Conservation (phyloP, 2,797 vertebrate genomes). For the Miichthys miiuy region DNA sequence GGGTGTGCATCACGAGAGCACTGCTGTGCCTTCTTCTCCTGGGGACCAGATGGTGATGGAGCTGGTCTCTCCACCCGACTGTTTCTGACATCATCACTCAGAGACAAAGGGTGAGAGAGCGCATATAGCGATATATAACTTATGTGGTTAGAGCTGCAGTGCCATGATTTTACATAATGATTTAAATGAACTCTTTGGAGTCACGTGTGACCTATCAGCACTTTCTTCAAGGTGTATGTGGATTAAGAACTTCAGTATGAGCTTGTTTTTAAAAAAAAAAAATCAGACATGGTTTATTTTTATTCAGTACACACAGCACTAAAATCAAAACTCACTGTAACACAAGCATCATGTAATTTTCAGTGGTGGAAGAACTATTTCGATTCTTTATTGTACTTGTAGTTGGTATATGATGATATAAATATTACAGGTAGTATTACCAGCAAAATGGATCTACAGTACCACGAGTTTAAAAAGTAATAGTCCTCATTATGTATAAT, state of each 20-base stretch:
- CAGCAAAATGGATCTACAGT: too few relatives aligned
- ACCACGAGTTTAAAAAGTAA: not conserved
- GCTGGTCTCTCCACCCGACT: slow-evolving; percentile 56
- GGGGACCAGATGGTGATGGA: slow-evolving; percentile 77
- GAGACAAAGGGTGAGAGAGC: slow-evolving; percentile 24
- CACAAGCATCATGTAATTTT: too few relatives aligned
- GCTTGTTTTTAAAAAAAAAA: too few relatives aligned
- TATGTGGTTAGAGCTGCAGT: not conserved
- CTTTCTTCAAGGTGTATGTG: not conserved
- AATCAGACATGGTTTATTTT: too few relatives aligned
- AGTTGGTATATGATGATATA: too few relatives aligned
- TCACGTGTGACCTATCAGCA: not conserved
- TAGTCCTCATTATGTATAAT: not conserved
- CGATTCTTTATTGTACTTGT: too few relatives aligned
- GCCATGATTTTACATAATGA: not conserved
- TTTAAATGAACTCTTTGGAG: not conserved
- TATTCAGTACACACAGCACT: too few relatives aligned
- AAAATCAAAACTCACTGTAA: too few relatives aligned
- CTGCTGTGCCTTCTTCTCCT: slow-evolving; percentile 68
- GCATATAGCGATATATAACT: not conserved
- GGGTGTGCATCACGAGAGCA: slow-evolving; percentile 65
- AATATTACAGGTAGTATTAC: too few relatives aligned
- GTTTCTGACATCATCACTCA: slow-evolving; percentile 64
- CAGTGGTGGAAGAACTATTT: too few relatives aligned
- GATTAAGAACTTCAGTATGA: too few relatives aligned